Percentiles rank a stretch among this genome's conserved stretches.
Conservation (phyloP, 53 echinoderm and acorn worm genomes). For the Antedon mediterranea region DNA sequence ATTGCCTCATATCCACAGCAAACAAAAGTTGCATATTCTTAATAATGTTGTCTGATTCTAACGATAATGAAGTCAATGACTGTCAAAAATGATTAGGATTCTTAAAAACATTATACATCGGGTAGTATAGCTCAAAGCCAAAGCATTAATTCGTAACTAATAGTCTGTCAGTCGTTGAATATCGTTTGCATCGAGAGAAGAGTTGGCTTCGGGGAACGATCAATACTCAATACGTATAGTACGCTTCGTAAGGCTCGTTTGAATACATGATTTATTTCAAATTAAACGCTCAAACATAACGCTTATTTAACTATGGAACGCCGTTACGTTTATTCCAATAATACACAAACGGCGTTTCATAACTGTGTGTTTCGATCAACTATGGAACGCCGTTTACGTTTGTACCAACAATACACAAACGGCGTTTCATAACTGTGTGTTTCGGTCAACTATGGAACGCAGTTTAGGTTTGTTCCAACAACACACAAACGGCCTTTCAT, state of each 20-base stretch:
- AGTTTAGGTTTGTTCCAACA: too few species aligned
- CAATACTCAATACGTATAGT: not conserved
- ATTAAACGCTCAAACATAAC: not conserved
- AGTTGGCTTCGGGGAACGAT: not conserved
- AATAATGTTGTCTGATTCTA: not conserved
- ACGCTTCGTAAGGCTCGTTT: not conserved
- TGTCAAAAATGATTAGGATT: not conserved
- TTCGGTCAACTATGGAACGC: too few species aligned
- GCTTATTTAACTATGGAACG: not conserved
- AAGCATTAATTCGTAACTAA: constrained; percentile 1
- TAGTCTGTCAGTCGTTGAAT: not conserved
- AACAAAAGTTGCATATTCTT: not conserved
- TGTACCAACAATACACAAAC: too few species aligned
- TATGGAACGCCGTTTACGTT: too few species aligned
- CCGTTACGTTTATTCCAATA: too few species aligned
- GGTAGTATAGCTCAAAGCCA: not conserved
- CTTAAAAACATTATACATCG: not conserved
- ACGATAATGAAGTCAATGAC: not conserved
- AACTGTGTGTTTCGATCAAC: too few species aligned
- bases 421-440: too few species aligned
- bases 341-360: too few species aligned
- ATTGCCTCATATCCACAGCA: not conserved
- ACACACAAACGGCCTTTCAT: too few species aligned
- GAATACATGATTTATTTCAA: constrained; percentile 1
- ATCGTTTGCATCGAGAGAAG: not conserved